phyloP scores from a whole-genome alignment of 2,113 vertebrate genomes.

The Vimba vimba region DNA sequence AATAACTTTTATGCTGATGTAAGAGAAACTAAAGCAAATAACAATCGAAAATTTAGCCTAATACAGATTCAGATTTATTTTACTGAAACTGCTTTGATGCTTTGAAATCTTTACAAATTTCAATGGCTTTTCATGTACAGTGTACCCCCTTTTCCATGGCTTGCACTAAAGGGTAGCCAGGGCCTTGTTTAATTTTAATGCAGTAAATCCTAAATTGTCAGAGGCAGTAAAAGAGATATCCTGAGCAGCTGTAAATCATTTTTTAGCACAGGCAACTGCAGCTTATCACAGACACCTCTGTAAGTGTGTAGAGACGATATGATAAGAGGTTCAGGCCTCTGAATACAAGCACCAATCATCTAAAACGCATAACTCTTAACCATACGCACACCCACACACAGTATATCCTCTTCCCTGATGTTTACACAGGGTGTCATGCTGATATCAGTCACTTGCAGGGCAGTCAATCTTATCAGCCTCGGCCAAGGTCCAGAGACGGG shows the following conservation, averaged over 20 bases:
- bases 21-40: not conserved
- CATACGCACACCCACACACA: not conserved
- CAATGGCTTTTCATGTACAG: not conserved
- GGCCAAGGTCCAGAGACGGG: conserved; percentile 57
- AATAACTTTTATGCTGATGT: not conserved
- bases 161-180: not conserved
- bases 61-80: too few relatives aligned
- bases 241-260: not conserved
- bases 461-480: conserved; percentile 65
- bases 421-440: conserved; percentile 36
- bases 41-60: too few relatives aligned
- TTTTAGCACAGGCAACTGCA: conserved; percentile 26
- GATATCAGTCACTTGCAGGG: conserved; percentile 55
- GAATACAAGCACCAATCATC: conserved; percentile 14
- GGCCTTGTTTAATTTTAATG: not conserved
- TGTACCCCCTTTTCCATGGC: not conserved
- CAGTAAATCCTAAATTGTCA: not conserved
- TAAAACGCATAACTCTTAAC: not conserved
- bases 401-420: conserved; percentile 21
- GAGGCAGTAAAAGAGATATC: conserved; percentile 18
- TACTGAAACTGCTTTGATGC: too few relatives aligned
- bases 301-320: conserved; percentile 6
- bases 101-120: not conserved
- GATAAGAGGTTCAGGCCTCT: conserved; percentile 28
- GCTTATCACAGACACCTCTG: conserved; percentile 32